Base-by-base conservation (phyloP, 1,140 invertebrate genomes). In the Cotesia chilonis region DNA sequence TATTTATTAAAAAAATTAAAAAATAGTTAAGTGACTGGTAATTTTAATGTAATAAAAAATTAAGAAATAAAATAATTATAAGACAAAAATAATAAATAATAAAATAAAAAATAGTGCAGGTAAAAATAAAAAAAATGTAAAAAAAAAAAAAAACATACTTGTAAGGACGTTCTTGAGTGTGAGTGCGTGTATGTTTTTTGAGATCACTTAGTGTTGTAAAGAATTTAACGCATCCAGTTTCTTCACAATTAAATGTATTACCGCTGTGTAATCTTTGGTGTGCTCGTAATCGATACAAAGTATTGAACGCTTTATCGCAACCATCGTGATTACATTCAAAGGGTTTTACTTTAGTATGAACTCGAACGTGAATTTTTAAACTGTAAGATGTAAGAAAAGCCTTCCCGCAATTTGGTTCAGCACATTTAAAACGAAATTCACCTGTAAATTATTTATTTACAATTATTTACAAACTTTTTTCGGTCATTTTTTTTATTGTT, bases 341-440 rank as follows among this genome's bases (percentile, higher is more conserved):
- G 9, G 94, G 94, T 89, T 96, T 97, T 63, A 96, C 92, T 88
- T 98, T 97, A 0, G 96, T 98, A 86, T 98, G 97, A 68, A 98
- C 96, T 77, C 96, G 89, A 70, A 96, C 92, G 86, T 98, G 97
- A 77, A 98, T 96, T 88, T 97, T 97, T 70, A 98, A 87, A 86
- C 95, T 96, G 88, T 98, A 98, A 41, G 94, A 98, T 9, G 96
- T 98, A 28, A 98, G 89, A 88, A 98, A 98, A 65, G 94, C 93
- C 88, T 98, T 98, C 55, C 94, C 93, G 88, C 97, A 98, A 74
- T 90, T 91, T 70, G 91, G 89, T 84, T 96, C 92, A 37, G 92
- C 90, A 87, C 96, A 98, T 86, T 95, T 93, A 88, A 98, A 98
- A 80, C 94, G 92, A 88, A 94, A 98, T 89, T 98, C 96, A 81